Conservation (phyloP, 1,140 invertebrate species). For the Dendroctonus ponderosae region DNA sequence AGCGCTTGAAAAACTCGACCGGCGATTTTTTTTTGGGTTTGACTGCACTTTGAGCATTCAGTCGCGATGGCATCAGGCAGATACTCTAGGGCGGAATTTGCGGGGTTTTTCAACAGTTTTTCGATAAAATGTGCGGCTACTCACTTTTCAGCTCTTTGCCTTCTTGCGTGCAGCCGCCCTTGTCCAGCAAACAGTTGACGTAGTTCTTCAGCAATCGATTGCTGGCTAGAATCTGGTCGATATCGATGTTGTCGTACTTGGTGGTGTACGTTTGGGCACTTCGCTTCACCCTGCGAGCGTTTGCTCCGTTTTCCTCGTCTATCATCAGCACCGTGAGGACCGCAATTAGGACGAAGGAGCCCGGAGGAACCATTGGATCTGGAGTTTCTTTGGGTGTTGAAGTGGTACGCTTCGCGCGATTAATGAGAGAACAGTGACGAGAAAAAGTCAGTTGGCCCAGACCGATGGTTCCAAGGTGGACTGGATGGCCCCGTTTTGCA, state of each 20-base stretch:
- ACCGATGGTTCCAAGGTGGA: too few species aligned
- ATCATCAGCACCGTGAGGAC: too few species aligned
- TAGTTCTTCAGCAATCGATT: conserved; percentile 66
- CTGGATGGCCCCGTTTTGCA: too few species aligned
- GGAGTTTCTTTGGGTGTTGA: too few species aligned
- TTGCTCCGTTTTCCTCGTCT: too few species aligned
- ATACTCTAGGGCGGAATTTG: conserved; percentile 41
- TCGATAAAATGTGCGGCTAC: conserved; percentile 38
- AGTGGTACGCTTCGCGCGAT: too few species aligned
- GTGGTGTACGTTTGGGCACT: conserved; percentile 57
- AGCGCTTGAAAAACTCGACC: conserved; percentile 47
- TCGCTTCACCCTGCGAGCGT: neutral
- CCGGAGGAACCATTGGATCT: too few species aligned
- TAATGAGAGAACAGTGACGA: too few species aligned
- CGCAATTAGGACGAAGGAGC: too few species aligned
- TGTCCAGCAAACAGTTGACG: conserved; percentile 65
- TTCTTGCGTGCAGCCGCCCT: conserved; percentile 67
- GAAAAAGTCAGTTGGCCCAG: too few species aligned
- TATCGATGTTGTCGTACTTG: conserved; percentile 70
- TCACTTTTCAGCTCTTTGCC: conserved; percentile 68
- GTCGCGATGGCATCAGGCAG: conserved; percentile 50
- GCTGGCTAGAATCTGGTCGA: conserved; percentile 66
- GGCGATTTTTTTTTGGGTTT: conserved; percentile 46
- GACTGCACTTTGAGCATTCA: conserved; percentile 51
- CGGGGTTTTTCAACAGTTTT: neutral